Percentiles rank a stretch among this genome's conserved stretches.
phyloP scores from a whole-genome alignment of 1,140 invertebrate species.

The Polyergus mexicanus region DNA sequence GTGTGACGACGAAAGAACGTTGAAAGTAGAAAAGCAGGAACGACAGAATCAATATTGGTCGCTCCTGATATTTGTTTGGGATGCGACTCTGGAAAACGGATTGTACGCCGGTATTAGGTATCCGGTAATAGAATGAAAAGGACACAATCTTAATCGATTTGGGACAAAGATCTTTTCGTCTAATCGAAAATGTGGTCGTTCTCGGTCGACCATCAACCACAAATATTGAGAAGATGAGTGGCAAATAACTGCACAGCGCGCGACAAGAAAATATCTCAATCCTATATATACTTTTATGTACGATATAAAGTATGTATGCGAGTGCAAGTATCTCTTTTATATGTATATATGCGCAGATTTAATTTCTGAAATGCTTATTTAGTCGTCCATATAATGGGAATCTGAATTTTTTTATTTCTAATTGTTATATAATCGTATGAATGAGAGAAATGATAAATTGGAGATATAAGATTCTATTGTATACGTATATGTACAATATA shows the following conservation, averaged over 20 bases:
- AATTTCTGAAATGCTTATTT: background rate
- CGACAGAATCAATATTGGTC: slow-evolving; percentile 71
- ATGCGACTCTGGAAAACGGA: slow-evolving; percentile 66
- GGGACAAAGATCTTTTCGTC: slow-evolving; percentile 64
- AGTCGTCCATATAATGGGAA: background rate
- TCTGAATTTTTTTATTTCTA: slow-evolving; percentile 11
- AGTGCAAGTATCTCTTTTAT: background rate
- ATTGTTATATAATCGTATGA: slow-evolving; percentile 1
- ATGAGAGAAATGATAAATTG: background rate
- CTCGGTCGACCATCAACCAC: background rate
- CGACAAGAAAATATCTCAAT: slow-evolving; percentile 37
- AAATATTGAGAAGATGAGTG: slow-evolving; percentile 47
- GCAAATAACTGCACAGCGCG: slow-evolving; percentile 17
- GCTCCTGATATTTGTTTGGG: slow-evolving; percentile 74
- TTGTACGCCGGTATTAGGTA: slow-evolving; percentile 58
- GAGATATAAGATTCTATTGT: too few relatives aligned
- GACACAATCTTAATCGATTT: slow-evolving; percentile 68
- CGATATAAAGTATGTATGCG: background rate
- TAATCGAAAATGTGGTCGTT: slow-evolving; percentile 70
- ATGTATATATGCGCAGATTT: background rate
- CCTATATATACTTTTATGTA: background rate
- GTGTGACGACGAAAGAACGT: slow-evolving; percentile 45
- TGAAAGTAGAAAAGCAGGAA: slow-evolving; percentile 64
- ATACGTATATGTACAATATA: background rate
- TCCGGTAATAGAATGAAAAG: slow-evolving; percentile 63